phyloP scores from a whole-genome alignment of 2,888 invertebrate genomes.

The Apodemia zela region DNA sequence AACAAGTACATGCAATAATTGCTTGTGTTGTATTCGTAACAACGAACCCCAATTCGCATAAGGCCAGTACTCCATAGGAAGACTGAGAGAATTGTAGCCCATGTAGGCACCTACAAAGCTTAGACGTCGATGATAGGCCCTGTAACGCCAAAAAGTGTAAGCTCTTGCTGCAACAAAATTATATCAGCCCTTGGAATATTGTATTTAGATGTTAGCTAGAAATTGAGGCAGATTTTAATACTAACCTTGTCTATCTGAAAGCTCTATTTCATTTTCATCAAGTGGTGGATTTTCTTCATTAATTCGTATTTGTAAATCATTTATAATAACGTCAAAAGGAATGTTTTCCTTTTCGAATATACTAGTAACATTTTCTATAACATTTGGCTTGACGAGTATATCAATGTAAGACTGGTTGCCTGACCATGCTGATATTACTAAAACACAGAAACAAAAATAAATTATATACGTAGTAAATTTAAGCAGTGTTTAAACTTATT shows the following conservation, averaged over 20 bases:
- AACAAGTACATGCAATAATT: conserved; percentile 31
- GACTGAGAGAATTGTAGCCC: conserved; percentile 77
- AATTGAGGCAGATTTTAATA: conserved; percentile 23
- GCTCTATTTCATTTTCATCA: conserved; percentile 83
- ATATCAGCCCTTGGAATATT: conserved; percentile 60
- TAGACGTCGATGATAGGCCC: conserved; percentile 64
- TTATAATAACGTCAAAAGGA: conserved; percentile 85
- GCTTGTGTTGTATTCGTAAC: conserved; percentile 49
- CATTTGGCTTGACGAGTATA: conserved; percentile 84
- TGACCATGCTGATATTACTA: conserved; percentile 84
- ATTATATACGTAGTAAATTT: background rate
- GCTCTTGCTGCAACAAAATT: conserved; percentile 78
- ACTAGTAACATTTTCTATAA: conserved; percentile 82
- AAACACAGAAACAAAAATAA: conserved; percentile 26
- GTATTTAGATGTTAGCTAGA: background rate
- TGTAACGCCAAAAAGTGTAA: conserved; percentile 81
- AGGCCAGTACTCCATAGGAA: conserved; percentile 81
- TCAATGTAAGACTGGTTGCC: conserved; percentile 83
- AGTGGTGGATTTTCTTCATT: conserved; percentile 88
- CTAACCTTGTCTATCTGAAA: conserved; percentile 86
- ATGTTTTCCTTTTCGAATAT: conserved; percentile 83
- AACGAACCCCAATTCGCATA: conserved; percentile 83
- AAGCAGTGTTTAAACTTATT: too few species aligned
- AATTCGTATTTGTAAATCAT: conserved; percentile 88
- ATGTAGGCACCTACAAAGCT: conserved; percentile 69